Base-by-base conservation (phyloP, 2,797 vertebrate species). In the Sebastes elongatus region DNA sequence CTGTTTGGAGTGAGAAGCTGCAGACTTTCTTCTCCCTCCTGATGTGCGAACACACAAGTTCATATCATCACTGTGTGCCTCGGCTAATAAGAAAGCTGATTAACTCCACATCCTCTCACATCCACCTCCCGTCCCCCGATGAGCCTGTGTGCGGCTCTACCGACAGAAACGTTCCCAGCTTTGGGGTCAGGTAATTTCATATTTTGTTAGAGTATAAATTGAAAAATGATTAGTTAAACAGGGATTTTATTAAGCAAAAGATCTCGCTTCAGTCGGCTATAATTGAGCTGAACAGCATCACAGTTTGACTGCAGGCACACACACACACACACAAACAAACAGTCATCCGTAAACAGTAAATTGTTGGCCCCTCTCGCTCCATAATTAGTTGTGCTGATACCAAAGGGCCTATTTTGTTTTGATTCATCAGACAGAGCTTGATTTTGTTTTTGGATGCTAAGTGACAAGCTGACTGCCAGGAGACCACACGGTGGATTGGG, bases 361-460 rank as follows among this genome's bases (percentile, higher is more conserved):
- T 69, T 73, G 69, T 76, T 76, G 75, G 83, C 71, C 78, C 74
- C 69, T 71, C 57, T 61, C 69, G 78, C 49, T 77, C 67, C 1
- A 32, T 85, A 81, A 89, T 91, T 83, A 78, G 72, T 46, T 86
- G 13, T 69, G 55, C 74, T 83, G 55, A 63, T 78, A 66, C 27
- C 76, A 56, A 61, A 73, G 66, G 74, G 71, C 42, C 59, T 55
- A 5, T 74, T 81, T 78, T 69, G 67, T 72, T 80, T 72, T 52
- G 22, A 83, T 62, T 68, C 42, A 76, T 68, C 63, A 73, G 18
- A 68, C 38, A 22, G 23, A 16, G 66, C 57, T 69, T 76, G 70
- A 76, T 82, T 79, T 74, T 74, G 61, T 80, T 86, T 88, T 71
- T 20, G 59, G 71, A 85, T 67, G 74, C 59, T 74, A 82, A 80